A percentile compares a stretch with the other conserved stretches of the same genome.
Conservation (phyloP, 1,140 invertebrate genomes). For the Stegodyphus dumicola region DNA sequence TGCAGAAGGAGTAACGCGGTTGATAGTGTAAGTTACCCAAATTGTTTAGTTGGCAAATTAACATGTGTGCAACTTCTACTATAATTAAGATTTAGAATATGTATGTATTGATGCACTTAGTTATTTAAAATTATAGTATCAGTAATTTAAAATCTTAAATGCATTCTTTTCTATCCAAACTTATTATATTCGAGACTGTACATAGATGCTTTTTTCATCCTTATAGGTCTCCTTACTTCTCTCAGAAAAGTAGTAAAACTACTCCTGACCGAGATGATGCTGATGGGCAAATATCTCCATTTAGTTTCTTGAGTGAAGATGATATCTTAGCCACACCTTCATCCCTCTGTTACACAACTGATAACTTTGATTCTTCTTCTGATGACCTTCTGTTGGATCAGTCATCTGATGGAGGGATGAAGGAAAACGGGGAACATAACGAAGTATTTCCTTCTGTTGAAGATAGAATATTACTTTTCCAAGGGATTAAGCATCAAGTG, state of each 20-base stretch:
- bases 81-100: too few species aligned
- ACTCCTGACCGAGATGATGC: constrained; percentile 44
- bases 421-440: constrained; percentile 4
- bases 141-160: too few species aligned
- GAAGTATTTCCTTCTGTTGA: constrained; percentile 45
- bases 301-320: constrained; percentile 57
- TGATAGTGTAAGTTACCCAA: too few species aligned
- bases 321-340: constrained; percentile 46
- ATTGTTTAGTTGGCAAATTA: too few species aligned
- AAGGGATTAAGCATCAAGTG: constrained; percentile 42
- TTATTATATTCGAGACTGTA: too few species aligned
- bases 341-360: constrained; percentile 18
- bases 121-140: too few species aligned
- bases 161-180: too few species aligned
- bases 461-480: constrained; percentile 46
- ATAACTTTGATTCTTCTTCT: constrained; percentile 26
- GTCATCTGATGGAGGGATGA: constrained; percentile 26
- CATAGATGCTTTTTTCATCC: too few species aligned
- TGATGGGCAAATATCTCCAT: constrained; percentile 52
- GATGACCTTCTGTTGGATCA: constrained; percentile 29
- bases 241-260: constrained; percentile 39
- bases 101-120: too few species aligned
- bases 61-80: too few species aligned
- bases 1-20: too few species aligned
- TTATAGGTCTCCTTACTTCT: constrained; percentile 48